Evolutionary conservation across 2,888 invertebrate species (phyloP).

Genomic region (Suillia variegata): DNA sequence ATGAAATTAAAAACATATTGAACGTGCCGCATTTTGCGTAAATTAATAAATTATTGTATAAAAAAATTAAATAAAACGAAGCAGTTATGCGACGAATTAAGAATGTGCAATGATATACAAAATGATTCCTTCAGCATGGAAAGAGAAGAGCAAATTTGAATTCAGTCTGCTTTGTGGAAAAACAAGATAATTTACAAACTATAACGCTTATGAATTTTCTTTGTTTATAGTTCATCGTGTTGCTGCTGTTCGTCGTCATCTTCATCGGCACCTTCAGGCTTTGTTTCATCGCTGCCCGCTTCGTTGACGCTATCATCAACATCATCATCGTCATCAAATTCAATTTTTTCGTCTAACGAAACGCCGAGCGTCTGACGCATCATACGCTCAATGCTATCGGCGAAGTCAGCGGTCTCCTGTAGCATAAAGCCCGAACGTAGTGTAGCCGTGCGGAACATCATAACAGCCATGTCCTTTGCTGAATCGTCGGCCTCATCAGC

Average conservation of each 20-base stretch:
- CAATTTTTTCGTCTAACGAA: constrained; percentile 71
- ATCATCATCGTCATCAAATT: constrained; percentile 59
- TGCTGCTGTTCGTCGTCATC: constrained; percentile 62
- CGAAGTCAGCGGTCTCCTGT: constrained; percentile 84
- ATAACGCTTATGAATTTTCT: constrained; percentile 12
- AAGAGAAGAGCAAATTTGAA: constrained; percentile 15
- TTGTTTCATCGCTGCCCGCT: constrained; percentile 53
- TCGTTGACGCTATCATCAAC: constrained; percentile 46
- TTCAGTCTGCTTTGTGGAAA: constrained; percentile 48
- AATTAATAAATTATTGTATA: too few relatives aligned
- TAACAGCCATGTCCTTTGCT: constrained; percentile 82
- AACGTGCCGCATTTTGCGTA: too few relatives aligned
- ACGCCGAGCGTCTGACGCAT: constrained; percentile 82
- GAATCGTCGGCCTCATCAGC: constrained; percentile 77
- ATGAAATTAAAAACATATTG: too few relatives aligned
- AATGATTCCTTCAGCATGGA: too few relatives aligned
- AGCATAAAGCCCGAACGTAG: constrained; percentile 93
- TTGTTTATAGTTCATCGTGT: constrained; percentile 68
- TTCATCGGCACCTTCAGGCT: constrained; percentile 61
- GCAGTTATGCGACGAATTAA: too few relatives aligned
- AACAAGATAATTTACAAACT: constrained; percentile 38
- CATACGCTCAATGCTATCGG: constrained; percentile 87
- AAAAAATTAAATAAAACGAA: too few relatives aligned
- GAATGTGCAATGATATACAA: too few relatives aligned
- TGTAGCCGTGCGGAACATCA: constrained; percentile 92